Conservation (phyloP, 2,797 vertebrate species). For the Sebastolobus alascanus region DNA sequence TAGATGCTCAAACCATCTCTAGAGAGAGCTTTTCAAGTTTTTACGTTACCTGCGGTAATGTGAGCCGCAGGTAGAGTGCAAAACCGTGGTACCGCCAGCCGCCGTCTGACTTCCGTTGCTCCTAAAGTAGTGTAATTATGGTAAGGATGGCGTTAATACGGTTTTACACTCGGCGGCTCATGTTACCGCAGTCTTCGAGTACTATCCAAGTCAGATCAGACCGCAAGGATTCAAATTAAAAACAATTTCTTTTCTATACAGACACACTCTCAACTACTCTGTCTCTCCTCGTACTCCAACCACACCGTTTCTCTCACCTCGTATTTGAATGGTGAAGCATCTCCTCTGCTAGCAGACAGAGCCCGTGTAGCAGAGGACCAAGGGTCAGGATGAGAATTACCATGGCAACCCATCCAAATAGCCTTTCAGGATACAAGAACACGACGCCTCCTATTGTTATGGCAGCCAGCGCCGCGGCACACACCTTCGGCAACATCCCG, state of each 20-base stretch:
- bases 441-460: background rate
- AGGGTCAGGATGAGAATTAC: conserved; percentile 57
- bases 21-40: too few species aligned
- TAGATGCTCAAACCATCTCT: too few species aligned
- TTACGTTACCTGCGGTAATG: too few species aligned
- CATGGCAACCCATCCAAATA: conserved; percentile 52
- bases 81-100: too few species aligned
- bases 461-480: conserved; percentile 30
- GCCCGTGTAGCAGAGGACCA: conserved; percentile 61
- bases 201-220: background rate
- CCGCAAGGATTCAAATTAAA: background rate
- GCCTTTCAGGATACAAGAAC: conserved; percentile 27
- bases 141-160: too few species aligned
- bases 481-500: conserved; percentile 59
- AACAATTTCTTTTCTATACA: background rate
- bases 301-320: conserved; percentile 53
- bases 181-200: too few species aligned
- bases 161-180: too few species aligned
- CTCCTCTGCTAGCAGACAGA: conserved; percentile 70
- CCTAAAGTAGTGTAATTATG: too few species aligned
- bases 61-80: too few species aligned
- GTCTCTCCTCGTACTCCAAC: too few species aligned
- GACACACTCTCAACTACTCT: too few species aligned
- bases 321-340: conserved; percentile 58
- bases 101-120: too few species aligned